A percentile compares a stretch with the other conserved stretches of the same genome.
Evolutionary conservation across 2,797 vertebrate genomes (phyloP).

Genomic region (Capromys pilorides): DNA sequence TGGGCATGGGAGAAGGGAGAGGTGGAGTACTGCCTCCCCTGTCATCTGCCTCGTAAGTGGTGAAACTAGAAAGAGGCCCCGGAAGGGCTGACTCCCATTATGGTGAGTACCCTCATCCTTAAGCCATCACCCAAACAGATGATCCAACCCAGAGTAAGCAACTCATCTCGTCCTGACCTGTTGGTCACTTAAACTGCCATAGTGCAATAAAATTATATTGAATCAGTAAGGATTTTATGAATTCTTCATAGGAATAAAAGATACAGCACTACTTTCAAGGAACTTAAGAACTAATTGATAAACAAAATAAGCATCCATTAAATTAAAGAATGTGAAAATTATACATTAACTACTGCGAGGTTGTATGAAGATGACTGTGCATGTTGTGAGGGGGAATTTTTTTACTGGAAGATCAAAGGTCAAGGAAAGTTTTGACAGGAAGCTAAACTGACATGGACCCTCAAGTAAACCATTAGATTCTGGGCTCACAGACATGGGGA

Average conservation of each 20-base stretch:
- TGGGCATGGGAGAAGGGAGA: slow-evolving; percentile 1
- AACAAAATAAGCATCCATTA: slow-evolving; percentile 56
- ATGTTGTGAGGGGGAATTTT: background rate
- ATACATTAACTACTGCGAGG: background rate
- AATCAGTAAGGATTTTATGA: slow-evolving; percentile 68
- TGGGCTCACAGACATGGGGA: background rate
- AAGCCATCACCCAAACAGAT: background rate
- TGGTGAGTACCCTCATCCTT: background rate
- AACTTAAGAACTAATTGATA: slow-evolving; percentile 65
- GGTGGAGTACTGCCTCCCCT: slow-evolving; percentile 48
- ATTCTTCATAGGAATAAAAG: slow-evolving; percentile 39
- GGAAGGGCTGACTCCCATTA: slow-evolving; percentile 49
- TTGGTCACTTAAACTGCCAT: slow-evolving; percentile 51
- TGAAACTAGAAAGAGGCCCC: slow-evolving; percentile 56
- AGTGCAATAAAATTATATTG: slow-evolving; percentile 54
- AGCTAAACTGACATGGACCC: background rate
- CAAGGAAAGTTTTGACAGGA: background rate
- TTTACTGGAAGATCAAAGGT: slow-evolving; percentile 21
- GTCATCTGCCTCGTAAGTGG: slow-evolving; percentile 55
- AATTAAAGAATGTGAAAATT: slow-evolving; percentile 63
- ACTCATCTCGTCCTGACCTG: slow-evolving; percentile 52
- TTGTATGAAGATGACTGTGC: background rate
- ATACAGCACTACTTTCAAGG: slow-evolving; percentile 28
- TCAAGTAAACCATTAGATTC: slow-evolving; percentile 37
- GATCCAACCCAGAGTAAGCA: background rate